Percentiles rank a stretch among this genome's conserved stretches.
These are phyloP conservation scores for Eospalax fontanierii DNA, from an alignment of 2,797 vertebrate genomes.

Conservation along the genomic window DNA sequence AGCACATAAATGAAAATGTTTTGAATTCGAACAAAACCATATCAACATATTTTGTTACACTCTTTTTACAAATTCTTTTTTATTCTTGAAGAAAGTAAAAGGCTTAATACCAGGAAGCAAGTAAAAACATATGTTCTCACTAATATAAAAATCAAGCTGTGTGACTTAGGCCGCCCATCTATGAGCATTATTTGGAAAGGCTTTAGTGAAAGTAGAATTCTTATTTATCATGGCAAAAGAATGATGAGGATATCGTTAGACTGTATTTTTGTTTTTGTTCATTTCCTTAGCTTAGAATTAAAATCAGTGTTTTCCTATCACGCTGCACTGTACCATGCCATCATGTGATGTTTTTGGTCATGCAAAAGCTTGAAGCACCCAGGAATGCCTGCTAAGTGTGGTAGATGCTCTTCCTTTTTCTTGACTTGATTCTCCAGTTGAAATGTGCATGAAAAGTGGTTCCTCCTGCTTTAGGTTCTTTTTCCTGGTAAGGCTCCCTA, in stretches of 20 bases:
- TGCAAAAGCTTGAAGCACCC: not conserved
- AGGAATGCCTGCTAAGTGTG: conserved; percentile 39
- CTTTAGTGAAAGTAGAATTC: conserved; percentile 64
- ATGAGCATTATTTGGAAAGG: conserved; percentile 69
- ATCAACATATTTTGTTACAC: conserved; percentile 27
- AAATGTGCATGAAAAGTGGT: conserved; percentile 48
- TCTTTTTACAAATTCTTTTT: conserved; percentile 58
- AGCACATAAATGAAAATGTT: conserved; percentile 43
- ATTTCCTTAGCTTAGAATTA: conserved; percentile 46
- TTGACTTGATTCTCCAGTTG: not conserved
- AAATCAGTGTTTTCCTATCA: not conserved
- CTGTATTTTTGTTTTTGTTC: conserved; percentile 38
- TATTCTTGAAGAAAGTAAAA: conserved; percentile 69
- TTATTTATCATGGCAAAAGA: conserved; percentile 72
- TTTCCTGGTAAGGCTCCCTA: too few species aligned
- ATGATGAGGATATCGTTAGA: not conserved
- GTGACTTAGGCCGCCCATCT: conserved; percentile 70
- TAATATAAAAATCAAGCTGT: conserved; percentile 78
- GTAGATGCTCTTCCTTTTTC: not conserved
- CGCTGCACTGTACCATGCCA: not conserved
- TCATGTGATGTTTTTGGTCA: conserved; percentile 8
- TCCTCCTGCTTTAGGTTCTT: conserved; percentile 9
- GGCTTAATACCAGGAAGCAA: conserved; percentile 53
- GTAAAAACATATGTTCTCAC: conserved; percentile 62
- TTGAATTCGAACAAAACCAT: conserved; percentile 63